These are phyloP conservation scores for Oncorhynchus gorbuscha DNA, from an alignment of 2,113 vertebrate genomes.

Conservation along the genomic window DNA sequence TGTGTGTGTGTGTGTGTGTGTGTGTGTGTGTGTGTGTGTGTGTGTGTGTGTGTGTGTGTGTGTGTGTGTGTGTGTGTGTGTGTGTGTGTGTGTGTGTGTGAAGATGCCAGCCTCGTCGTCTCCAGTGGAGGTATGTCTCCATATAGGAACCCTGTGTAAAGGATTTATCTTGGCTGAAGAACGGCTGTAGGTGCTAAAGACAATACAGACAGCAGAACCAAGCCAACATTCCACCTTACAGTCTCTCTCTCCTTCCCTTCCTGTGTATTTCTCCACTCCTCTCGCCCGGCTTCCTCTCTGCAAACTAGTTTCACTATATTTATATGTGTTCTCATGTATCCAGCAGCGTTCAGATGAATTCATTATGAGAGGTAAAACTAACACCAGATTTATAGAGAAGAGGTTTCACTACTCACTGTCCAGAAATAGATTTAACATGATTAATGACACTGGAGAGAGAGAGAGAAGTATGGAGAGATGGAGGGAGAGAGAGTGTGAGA, in stretches of 20 bases:
- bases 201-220: conserved; percentile 75
- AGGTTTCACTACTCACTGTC: conserved; percentile 52
- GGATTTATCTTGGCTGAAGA: conserved; percentile 76
- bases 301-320: conserved; percentile 80
- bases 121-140: conserved; percentile 63
- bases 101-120: background rate
- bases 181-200: conserved; percentile 77
- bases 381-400: conserved; percentile 68
- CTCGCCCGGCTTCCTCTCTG: conserved; percentile 68
- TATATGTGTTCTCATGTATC: conserved; percentile 77
- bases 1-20: too few relatives aligned
- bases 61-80: background rate
- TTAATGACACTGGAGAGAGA: conserved; percentile 62
- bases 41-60: too few relatives aligned
- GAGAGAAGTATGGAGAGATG: conserved; percentile 59
- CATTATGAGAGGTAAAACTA: conserved; percentile 73
- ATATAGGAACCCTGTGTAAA: conserved; percentile 70
- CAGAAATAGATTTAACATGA: conserved; percentile 59
- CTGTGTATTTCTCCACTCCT: conserved; percentile 70
- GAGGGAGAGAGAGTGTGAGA: background rate
- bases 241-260: conserved; percentile 68
- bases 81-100: conserved; percentile 14
- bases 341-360: conserved; percentile 63
- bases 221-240: conserved; percentile 76
- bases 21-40: too few relatives aligned